phyloP scores from a whole-genome alignment of 1,140 invertebrate genomes.

The Drosophila chauvacae region DNA sequence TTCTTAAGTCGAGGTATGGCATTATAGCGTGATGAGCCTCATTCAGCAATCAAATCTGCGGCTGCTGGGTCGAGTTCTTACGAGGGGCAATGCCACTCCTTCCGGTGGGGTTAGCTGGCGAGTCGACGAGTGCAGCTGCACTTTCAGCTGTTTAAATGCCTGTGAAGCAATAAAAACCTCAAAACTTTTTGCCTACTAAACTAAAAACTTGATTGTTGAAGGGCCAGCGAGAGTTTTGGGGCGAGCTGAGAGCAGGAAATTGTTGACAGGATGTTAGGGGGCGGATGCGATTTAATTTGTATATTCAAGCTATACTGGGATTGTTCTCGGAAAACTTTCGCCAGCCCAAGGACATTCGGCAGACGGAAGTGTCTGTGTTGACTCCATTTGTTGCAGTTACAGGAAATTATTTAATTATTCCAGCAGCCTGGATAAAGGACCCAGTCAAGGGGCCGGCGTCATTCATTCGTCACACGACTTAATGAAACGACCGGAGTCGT shows the following conservation, averaged over 20 bases:
- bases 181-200: constrained; percentile 60
- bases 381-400: constrained; percentile 63
- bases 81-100: not conserved
- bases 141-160: constrained; percentile 53
- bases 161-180: constrained; percentile 53
- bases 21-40: constrained; percentile 78
- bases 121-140: constrained; percentile 23
- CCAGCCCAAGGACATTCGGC: constrained; percentile 26
- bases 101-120: constrained; percentile 5
- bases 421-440: constrained; percentile 34
- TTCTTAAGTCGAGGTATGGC: constrained; percentile 59
- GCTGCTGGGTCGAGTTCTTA: constrained; percentile 9
- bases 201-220: constrained; percentile 71
- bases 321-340: constrained; percentile 54
- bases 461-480: constrained; percentile 46
- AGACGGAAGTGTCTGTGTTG: constrained; percentile 50
- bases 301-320: constrained; percentile 43
- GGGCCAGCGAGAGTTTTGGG: constrained; percentile 28
- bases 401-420: constrained; percentile 73
- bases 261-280: constrained; percentile 74
- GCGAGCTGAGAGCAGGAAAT: constrained; percentile 54
- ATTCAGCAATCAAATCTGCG: constrained; percentile 62
- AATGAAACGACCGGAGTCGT: constrained; percentile 25
- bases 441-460: constrained; percentile 11
- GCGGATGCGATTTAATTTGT: constrained; percentile 74